Evolutionary conservation across 2,888 invertebrate species (phyloP), one percentile per base, ranked within the genome.

Genomic region (Cataglyphis livida): DNA sequence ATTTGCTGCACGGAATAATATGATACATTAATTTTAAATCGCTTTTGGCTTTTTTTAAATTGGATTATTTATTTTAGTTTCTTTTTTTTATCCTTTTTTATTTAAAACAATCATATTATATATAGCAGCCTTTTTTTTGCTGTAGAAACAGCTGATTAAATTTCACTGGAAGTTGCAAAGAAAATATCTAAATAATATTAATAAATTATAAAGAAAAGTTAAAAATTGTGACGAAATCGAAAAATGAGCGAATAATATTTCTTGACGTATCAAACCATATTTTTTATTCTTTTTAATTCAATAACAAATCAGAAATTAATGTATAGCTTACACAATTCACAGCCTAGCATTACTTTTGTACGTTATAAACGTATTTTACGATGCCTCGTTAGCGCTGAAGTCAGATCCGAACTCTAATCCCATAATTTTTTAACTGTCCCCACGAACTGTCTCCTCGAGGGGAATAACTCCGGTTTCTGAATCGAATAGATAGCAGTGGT

Each of bases 341-440:
- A n/a, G n/a, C 28, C 7, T 15, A 28, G 21, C 28, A 21, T 51
- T 70, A 25, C 18, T 48, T 48, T 51, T 15, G 59, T 70, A 70
- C 59, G 54, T 54, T 78, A 44, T 78, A 70, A 78, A 59, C 59
- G 44, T 59, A 44, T 79, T 79, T 79, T 79, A 79, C 71, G 59
- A 79, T 35, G 57, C 41, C 44, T 71, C 71, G 57, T 71, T 79
- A 71, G 71, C 57, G 59, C 12, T 25, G 18, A 44, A 44, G 44
- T 44, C 51, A 70, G 41, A 32, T n/a, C 28, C 21, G 4, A 51
- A 3, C 3, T 70, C 35, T 89, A 89, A 91, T 91, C 90, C 88
- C 51, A 76, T 88, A 89, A 91, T 92, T 92, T 91, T 90, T 89
- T 91, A 91, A 91, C 89, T 90, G 87, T 88, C 89, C 82, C 84